Percentiles rank a stretch among this genome's conserved stretches.
phyloP scores from a whole-genome alignment of 2,888 invertebrate species.

The Andrena fulva region DNA sequence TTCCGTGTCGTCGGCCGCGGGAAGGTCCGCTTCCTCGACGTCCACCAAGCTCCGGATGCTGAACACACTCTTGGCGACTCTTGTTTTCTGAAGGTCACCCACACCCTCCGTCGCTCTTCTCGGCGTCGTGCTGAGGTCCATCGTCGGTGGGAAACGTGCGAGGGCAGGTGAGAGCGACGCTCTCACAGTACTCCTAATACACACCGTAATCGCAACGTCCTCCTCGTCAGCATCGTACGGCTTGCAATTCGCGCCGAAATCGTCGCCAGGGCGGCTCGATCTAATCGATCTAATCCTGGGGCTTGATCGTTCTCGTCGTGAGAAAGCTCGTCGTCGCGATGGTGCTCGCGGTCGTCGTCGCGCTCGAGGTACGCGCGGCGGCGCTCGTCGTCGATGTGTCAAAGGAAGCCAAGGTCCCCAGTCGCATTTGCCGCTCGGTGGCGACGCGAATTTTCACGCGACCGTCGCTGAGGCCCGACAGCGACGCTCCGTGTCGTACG shows the following conservation, averaged over 20 bases:
- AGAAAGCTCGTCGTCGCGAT: slow-evolving; percentile 4
- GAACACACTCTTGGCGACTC: slow-evolving; percentile 87
- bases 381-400: neutral
- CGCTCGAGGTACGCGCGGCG: neutral
- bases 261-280: neutral
- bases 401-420: neutral
- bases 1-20: slow-evolving; percentile 69
- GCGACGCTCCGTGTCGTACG: neutral
- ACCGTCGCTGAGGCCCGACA: slow-evolving; percentile 13
- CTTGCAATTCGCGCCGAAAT: neutral
- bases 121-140: slow-evolving; percentile 86
- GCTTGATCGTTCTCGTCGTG: neutral
- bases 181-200: slow-evolving; percentile 9
- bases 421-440: slow-evolving; percentile 7
- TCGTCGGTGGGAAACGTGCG: slow-evolving; percentile 60
- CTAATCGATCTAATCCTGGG: neutral
- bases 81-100: slow-evolving; percentile 84
- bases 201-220: slow-evolving; percentile 20
- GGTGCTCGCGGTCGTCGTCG: too few species aligned
- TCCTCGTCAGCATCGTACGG: slow-evolving; percentile 19
- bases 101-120: slow-evolving; percentile 82
- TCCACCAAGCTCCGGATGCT: slow-evolving; percentile 87
- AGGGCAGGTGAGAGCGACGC: neutral
- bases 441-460: neutral
- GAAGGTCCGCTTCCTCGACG: slow-evolving; percentile 84